Evolutionary conservation across 2,797 vertebrate genomes (phyloP).

Genomic region (Gallinago nigripennis): DNA sequence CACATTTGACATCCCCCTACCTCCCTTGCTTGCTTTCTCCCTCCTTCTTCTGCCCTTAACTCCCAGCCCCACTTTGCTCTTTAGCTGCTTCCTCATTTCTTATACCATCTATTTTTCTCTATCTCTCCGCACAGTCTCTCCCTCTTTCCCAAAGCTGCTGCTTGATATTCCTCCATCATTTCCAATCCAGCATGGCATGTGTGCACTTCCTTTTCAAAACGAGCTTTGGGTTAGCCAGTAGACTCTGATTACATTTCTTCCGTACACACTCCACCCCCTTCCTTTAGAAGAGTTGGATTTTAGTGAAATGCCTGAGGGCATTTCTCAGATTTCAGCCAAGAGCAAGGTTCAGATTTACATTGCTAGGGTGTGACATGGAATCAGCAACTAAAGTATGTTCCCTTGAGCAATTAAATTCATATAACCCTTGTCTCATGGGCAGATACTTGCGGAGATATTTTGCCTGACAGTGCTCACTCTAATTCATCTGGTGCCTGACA

Average conservation of each 20-base stretch:
- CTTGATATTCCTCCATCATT: not conserved
- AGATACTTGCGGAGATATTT: not conserved
- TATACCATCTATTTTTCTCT: not conserved
- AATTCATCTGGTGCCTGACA: slow-evolving; percentile 3
- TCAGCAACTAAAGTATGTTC: slow-evolving; percentile 39
- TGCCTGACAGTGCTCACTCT: not conserved
- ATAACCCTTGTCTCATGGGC: not conserved
- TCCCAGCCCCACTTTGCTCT: not conserved
- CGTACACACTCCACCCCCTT: not conserved
- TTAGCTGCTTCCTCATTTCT: not conserved
- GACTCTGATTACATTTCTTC: not conserved
- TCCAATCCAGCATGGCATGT: not conserved
- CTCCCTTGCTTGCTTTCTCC: not conserved
- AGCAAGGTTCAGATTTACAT: slow-evolving; percentile 25
- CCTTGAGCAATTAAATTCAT: slow-evolving; percentile 14
- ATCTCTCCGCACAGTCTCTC: not conserved
- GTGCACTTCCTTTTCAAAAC: not conserved
- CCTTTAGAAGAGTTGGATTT: not conserved
- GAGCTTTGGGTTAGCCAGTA: not conserved
- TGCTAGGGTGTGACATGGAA: slow-evolving; percentile 43
- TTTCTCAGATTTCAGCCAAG: slow-evolving; percentile 53
- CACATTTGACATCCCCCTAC: not conserved
- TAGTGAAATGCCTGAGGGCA: not conserved
- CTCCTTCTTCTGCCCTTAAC: not conserved
- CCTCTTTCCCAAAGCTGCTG: not conserved